Evolutionary conservation across 2,797 vertebrate genomes (phyloP).

Genomic region (Zenarchopterus dispar): DNA sequence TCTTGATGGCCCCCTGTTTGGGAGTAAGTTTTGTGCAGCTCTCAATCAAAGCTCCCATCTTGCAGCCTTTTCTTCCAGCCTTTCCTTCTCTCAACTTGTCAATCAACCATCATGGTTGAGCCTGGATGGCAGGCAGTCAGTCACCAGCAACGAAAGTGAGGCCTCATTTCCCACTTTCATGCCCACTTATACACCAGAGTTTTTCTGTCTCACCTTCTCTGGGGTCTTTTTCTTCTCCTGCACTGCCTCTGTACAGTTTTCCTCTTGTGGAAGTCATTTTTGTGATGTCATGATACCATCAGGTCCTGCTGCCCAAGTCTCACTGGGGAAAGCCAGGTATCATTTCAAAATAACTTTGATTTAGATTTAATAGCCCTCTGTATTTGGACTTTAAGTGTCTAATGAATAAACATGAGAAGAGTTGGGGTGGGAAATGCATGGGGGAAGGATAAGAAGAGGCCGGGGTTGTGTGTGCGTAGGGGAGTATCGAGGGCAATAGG

Average conservation of each 20-base stretch:
- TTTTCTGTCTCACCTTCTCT: slow-evolving; percentile 52
- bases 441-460: slow-evolving; percentile 65
- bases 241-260: slow-evolving; percentile 33
- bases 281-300: slow-evolving; percentile 36
- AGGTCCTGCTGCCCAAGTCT: slow-evolving; percentile 38
- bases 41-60: slow-evolving; percentile 67
- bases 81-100: slow-evolving; percentile 73
- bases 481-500: slow-evolving; percentile 62
- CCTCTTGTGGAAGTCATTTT: slow-evolving; percentile 47
- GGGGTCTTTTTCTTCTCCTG: slow-evolving; percentile 16
- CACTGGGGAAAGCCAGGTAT: slow-evolving; percentile 41
- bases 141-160: slow-evolving; percentile 78
- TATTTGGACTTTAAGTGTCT: slow-evolving; percentile 80
- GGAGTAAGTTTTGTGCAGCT: slow-evolving; percentile 70
- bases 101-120: slow-evolving; percentile 81
- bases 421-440: slow-evolving; percentile 70
- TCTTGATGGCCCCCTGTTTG: slow-evolving; percentile 56
- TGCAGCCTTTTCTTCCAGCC: slow-evolving; percentile 77
- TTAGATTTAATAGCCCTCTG: slow-evolving; percentile 78
- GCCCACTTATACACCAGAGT: slow-evolving; percentile 49
- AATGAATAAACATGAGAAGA: slow-evolving; percentile 85
- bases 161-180: slow-evolving; percentile 70
- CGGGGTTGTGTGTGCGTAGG: slow-evolving; percentile 28
- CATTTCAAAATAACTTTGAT: slow-evolving; percentile 75
- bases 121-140: slow-evolving; percentile 75